phyloP scores from a whole-genome alignment of 2,888 invertebrate species.

The Lordiphosa andalusiaca region DNA sequence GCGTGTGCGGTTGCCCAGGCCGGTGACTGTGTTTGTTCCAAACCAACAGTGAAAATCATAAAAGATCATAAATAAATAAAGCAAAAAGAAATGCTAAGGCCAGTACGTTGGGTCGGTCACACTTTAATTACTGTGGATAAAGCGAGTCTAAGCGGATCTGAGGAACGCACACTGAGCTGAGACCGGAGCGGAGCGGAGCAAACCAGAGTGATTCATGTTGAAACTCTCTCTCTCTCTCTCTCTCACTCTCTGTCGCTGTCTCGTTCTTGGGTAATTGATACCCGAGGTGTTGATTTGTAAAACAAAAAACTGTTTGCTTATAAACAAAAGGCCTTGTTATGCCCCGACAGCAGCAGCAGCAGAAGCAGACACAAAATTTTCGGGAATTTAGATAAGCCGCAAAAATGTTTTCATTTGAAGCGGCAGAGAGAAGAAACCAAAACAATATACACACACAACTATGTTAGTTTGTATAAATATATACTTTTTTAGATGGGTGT shows the following conservation, averaged over 20 bases:
- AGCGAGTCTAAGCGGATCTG: conserved; percentile 59
- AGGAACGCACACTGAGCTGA: conserved; percentile 50
- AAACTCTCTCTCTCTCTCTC: neutral
- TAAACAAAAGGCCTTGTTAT: conserved; percentile 61
- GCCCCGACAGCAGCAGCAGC: conserved; percentile 34
- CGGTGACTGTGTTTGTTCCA: conserved; percentile 30
- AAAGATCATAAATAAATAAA: conserved; percentile 69
- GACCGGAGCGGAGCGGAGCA: conserved; percentile 13
- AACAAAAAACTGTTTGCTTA: conserved; percentile 66
- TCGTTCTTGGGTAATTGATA: conserved; percentile 58
- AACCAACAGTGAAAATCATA: conserved; percentile 55
- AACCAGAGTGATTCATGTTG: conserved; percentile 42
- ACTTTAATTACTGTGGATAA: conserved; percentile 71
- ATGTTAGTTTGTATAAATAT: neutral
- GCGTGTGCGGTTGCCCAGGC: conserved; percentile 66
- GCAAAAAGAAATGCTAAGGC: conserved; percentile 24
- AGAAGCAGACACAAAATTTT: conserved; percentile 53
- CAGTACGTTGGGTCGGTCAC: conserved; percentile 48
- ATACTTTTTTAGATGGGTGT: conserved; percentile 1
- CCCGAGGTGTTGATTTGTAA: conserved; percentile 71
- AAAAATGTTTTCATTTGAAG: conserved; percentile 48
- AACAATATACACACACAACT: conserved; percentile 24
- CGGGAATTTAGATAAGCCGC: conserved; percentile 67
- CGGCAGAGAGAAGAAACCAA: conserved; percentile 11
- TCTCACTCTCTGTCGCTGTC: neutral